phyloP scores from a whole-genome alignment of 23 tunicate species.

The Styela clava region DNA sequence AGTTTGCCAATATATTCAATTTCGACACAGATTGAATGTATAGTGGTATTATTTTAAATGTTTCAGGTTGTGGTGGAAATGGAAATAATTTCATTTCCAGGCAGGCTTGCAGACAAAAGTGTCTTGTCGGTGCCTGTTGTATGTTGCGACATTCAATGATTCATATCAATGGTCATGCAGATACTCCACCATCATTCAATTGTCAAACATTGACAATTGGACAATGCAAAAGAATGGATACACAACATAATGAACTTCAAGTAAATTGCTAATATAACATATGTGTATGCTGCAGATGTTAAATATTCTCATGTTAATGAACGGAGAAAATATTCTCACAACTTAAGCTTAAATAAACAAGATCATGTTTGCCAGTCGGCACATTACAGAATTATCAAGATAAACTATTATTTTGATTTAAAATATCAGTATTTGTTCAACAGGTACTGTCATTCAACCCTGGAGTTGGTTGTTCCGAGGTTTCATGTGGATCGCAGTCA shows the following conservation, averaged over 20 bases:
- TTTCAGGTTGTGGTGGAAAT: constrained; percentile 81
- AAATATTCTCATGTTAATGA: too few species aligned
- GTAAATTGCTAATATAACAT: too few species aligned
- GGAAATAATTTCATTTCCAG: constrained; percentile 56
- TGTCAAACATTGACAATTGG: constrained; percentile 45
- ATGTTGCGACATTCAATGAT: constrained; percentile 16
- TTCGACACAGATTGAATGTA: too few species aligned
- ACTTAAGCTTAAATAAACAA: too few species aligned
- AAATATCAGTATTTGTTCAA: too few species aligned
- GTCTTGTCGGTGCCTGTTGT: constrained; percentile 77
- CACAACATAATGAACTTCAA: constrained; percentile 38
- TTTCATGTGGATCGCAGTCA: background rate
- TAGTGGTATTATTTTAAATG: too few species aligned
- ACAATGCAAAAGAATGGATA: constrained; percentile 63
- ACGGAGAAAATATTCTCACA: too few species aligned
- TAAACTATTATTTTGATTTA: too few species aligned
- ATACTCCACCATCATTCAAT: background rate
- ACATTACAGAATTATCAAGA: too few species aligned
- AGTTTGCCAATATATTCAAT: too few species aligned
- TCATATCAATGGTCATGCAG: background rate
- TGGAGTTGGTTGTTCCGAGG: constrained; percentile 10
- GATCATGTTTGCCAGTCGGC: too few species aligned
- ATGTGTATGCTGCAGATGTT: too few species aligned
- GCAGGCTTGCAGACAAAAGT: constrained; percentile 66
- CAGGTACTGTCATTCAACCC: constrained; percentile 10